These are phyloP conservation scores for Keiferia lycopersicella DNA, from an alignment of 2,888 invertebrate genomes.

Conservation along the genomic window DNA sequence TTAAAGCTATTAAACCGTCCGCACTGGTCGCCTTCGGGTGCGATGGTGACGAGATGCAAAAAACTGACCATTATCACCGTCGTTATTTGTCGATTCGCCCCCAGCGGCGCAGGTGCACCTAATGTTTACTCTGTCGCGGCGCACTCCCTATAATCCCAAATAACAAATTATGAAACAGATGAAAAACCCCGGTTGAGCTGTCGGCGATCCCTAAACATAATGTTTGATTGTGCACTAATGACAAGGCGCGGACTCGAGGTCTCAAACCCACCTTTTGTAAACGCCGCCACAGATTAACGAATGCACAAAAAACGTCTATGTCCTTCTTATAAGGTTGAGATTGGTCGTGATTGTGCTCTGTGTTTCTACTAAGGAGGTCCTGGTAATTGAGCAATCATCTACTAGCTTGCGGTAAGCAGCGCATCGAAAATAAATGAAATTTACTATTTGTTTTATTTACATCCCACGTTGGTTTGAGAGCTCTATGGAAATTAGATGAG, in stretches of 20 bases:
- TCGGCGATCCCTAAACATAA: slow-evolving; percentile 80
- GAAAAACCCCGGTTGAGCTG: slow-evolving; percentile 79
- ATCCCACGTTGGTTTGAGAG: slow-evolving; percentile 47
- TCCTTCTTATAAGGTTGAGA: slow-evolving; percentile 63
- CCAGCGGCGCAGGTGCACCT: slow-evolving; percentile 41
- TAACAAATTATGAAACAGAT: slow-evolving; percentile 79
- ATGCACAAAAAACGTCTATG: slow-evolving; percentile 64
- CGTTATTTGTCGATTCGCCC: slow-evolving; percentile 42
- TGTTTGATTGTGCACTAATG: slow-evolving; percentile 80
- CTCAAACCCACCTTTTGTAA: slow-evolving; percentile 71
- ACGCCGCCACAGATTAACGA: slow-evolving; percentile 69
- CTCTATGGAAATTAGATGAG: slow-evolving; percentile 43
- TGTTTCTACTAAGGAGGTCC: slow-evolving; percentile 79
- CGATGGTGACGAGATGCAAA: slow-evolving; percentile 31
- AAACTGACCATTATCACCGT: slow-evolving; percentile 54
- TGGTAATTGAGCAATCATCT: slow-evolving; percentile 81
- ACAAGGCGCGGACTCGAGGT: slow-evolving; percentile 75
- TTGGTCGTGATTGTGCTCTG: slow-evolving; percentile 57
- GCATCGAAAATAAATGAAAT: slow-evolving; percentile 74
- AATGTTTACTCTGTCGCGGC: slow-evolving; percentile 79
- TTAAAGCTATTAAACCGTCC: slow-evolving; percentile 10
- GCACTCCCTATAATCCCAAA: slow-evolving; percentile 75
- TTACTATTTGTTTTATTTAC: slow-evolving; percentile 72
- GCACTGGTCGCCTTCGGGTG: slow-evolving; percentile 15
- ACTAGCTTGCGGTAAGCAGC: slow-evolving; percentile 77